Base-by-base conservation (phyloP, 2,797 vertebrate genomes). In the Synaphobranchus kaupii region DNA sequence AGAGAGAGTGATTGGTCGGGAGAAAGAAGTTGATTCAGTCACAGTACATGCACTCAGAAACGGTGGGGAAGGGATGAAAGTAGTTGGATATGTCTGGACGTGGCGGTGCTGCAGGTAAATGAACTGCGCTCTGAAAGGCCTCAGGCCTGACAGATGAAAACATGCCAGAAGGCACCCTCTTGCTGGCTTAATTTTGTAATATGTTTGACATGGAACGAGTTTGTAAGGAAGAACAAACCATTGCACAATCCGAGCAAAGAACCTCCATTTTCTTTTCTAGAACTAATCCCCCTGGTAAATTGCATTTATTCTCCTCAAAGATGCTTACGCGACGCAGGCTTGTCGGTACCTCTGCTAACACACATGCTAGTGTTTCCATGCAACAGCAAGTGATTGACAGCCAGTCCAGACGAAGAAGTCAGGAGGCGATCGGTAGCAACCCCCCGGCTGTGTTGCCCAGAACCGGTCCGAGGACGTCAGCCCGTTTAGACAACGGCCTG, bases 161-260 rank as follows among this genome's bases (percentile, higher is more conserved):
- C 39, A 34, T 94, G 94, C 95, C 92, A 78, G 88, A 85, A 95
- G 94, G 95, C 95, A 94, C 95, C 95, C 93, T 96, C 94, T 94
- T 91, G 93, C 22, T 93, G 95, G 93, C 96, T 95, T 93, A 91
- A 91, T 92, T 95, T 96, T 93, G 86, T 93, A 97, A 96, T 96
- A 95, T 93, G 95, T 96, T 94, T 93, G 95, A 98, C 97, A 97
- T 96, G 96, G 95, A 97, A 98, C 97, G 95, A 95, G 88, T 94
- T 94, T 95, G 95, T 96, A 95, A 96, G 95, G 94, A 95, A 94
- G 96, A 94, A 93, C 28, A 58, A 88, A 80, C 4, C 12, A 34
- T 92, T 92, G 88, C 93, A 92, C 92, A 73, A 93, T 93, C 91
- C 94, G 91, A 91, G 88, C 93, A 25, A 4, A 92, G 93, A 93